Percentiles rank a stretch among this genome's conserved stretches.
phyloP scores from a whole-genome alignment of 2,113 vertebrate species.

The Sprattus sprattus region DNA sequence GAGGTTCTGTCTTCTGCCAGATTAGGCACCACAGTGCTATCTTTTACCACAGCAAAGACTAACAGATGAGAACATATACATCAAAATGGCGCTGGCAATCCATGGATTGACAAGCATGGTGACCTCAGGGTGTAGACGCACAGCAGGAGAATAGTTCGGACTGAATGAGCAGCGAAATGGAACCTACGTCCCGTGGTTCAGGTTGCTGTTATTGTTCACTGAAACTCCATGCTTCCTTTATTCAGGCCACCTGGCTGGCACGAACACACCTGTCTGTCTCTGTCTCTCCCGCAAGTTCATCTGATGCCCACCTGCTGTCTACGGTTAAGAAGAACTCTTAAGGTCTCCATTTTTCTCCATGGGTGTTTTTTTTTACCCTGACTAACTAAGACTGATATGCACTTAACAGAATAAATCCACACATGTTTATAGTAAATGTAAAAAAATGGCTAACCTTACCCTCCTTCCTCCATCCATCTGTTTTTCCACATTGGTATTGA shows the following conservation, averaged over 20 bases:
- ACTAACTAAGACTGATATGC: neutral
- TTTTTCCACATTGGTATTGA: neutral
- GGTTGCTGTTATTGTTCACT: slow-evolving; percentile 16
- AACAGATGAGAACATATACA: neutral
- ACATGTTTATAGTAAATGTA: neutral
- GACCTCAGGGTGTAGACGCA: neutral
- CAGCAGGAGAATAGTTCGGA: neutral
- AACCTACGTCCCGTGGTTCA: neutral
- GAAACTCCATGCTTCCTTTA: slow-evolving; percentile 1
- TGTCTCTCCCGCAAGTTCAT: neutral
- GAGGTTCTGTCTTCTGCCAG: neutral
- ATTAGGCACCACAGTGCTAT: neutral
- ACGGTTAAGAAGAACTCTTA: neutral
- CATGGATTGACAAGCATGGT: slow-evolving; percentile 17
- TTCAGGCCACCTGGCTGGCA: slow-evolving; percentile 4
- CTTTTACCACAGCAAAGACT: neutral
- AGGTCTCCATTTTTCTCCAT: neutral
- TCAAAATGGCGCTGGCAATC: neutral
- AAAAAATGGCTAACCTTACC: neutral
- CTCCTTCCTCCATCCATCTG: neutral
- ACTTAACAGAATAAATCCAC: neutral
- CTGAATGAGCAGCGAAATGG: neutral
- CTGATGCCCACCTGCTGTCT: slow-evolving; percentile 9
- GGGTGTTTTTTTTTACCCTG: neutral
- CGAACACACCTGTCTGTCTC: slow-evolving; percentile 9